phyloP scores from a whole-genome alignment of 37 sponge, comb jelly and placozoan genomes.

The Oopsacas minuta region DNA sequence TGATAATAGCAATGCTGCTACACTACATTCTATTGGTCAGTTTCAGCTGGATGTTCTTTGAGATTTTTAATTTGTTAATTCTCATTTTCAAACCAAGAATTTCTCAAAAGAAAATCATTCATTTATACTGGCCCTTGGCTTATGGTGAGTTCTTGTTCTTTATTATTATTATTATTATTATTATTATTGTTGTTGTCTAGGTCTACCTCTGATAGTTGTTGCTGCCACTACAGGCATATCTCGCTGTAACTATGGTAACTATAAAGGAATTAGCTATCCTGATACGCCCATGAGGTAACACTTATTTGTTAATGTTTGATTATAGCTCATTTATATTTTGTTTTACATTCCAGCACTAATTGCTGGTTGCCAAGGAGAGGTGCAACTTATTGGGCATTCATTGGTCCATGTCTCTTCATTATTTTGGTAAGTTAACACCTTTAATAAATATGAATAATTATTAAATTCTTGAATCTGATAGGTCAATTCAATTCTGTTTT shows the following conservation, averaged over 20 bases:
- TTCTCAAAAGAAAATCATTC: conserved; percentile 25
- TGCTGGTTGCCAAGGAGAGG: conserved; percentile 1
- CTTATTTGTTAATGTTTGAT: not conserved
- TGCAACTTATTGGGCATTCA: not conserved
- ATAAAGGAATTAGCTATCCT: not conserved
- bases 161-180: not conserved
- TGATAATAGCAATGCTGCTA: conserved; percentile 32
- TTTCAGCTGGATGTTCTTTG: conserved; percentile 55
- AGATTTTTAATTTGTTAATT: conserved; percentile 51
- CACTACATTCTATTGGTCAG: conserved; percentile 56
- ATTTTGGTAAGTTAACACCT: not conserved
- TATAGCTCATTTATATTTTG: not conserved
- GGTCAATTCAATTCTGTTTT: not conserved
- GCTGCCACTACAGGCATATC: not conserved
- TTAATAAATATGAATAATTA: not conserved
- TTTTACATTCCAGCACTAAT: not conserved
- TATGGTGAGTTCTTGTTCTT: conserved; percentile 25
- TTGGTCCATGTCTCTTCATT: conserved; percentile 12
- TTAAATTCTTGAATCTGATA: not conserved
- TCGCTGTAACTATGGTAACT: conserved; percentile 16
- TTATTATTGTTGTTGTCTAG: not conserved
- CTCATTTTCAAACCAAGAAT: conserved; percentile 38
- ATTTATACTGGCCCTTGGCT: conserved; percentile 37
- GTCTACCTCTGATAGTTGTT: not conserved
- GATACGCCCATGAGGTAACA: not conserved